Evolutionary conservation across 2,888 invertebrate species (phyloP).

Genomic region (Drosophila borborema): DNA sequence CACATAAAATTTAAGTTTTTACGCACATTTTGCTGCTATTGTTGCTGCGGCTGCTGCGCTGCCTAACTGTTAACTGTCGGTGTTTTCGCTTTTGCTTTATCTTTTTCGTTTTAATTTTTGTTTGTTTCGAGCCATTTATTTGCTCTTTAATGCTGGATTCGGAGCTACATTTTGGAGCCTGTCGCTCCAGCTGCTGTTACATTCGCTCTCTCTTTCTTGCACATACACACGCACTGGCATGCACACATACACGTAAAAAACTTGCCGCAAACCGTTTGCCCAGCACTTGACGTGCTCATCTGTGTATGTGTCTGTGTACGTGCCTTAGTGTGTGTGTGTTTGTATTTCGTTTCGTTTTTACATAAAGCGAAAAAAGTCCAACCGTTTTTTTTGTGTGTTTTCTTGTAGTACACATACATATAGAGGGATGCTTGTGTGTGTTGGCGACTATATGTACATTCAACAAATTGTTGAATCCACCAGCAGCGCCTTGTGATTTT

Average conservation of each 20-base stretch:
- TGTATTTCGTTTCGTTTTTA: constrained; percentile 52
- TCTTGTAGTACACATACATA: constrained; percentile 33
- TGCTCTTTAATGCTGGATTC: constrained; percentile 68
- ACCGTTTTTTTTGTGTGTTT: constrained; percentile 12
- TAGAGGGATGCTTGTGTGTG: constrained; percentile 6
- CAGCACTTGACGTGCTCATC: constrained; percentile 57
- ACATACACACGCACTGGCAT: constrained; percentile 16
- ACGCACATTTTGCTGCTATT: constrained; percentile 23
- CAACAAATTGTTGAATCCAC: constrained; percentile 81
- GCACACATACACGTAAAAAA: constrained; percentile 26
- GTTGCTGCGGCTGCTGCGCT: constrained; percentile 24
- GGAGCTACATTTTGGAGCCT: constrained; percentile 49
- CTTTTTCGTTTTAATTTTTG: constrained; percentile 58
- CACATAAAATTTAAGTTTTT: constrained; percentile 25
- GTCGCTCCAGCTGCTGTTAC: constrained; percentile 66
- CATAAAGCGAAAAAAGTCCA: constrained; percentile 59
- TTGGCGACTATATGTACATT: constrained; percentile 55
- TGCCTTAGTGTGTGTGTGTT: constrained; percentile 18
- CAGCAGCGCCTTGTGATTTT: constrained; percentile 68
- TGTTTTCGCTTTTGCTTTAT: constrained; percentile 46
- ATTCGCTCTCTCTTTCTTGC: constrained; percentile 36
- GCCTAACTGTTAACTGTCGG: constrained; percentile 41
- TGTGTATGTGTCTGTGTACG: constrained; percentile 4
- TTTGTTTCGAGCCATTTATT: constrained; percentile 73
- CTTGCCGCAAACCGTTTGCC: constrained; percentile 73